Base-by-base conservation (phyloP, 2,113 vertebrate genomes). In the Apeltes quadracus region DNA sequence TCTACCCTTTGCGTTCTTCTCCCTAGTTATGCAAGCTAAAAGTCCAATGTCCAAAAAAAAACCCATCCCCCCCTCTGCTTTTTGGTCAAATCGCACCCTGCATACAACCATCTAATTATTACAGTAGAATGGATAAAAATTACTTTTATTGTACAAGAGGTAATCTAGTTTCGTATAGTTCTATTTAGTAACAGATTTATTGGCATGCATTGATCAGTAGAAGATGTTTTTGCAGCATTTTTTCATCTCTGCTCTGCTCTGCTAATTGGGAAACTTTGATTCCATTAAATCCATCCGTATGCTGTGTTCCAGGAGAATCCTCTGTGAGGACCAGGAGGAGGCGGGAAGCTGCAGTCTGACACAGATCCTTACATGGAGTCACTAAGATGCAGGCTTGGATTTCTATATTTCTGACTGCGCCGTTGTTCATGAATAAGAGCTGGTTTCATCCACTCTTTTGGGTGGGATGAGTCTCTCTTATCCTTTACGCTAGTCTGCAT, bases 271-370 rank as follows among this genome's bases (percentile, higher is more conserved):
- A 34, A 5, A 34, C 32, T 34, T 34, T 29, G 29, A 29, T 29
- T 34, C 6, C 32, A 34, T 53, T 39, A 39, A 3, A 41, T 9
- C 36, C 29, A 13, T 10, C 11, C 29, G 29, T 29, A 29, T 29
- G 29, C 4, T 18, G 22, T 57, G 71, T 69, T 75, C 92, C 94
- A 96, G 82, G 95, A 95, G 84, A 92, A 82, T 75, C 53, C 38
- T 3, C 79, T 20, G 12, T 81, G 51, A 90, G 84, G 2, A 62
- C 58, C 7, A 86, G 90, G 16, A 93, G 94, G 53, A 95, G 79
- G 87, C 94, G 94, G 85, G 92, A 79, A 1, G 48, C 78, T 12
- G 93, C 86, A 0, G 83, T 74, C 57, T 87, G 72, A 89, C 32
- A 34, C 32, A 15, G 39, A 14, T 43, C 16, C 16, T 55, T 15